Conservation (phyloP, 2,797 vertebrate species). For the Sebastes kiyomatsui region DNA sequence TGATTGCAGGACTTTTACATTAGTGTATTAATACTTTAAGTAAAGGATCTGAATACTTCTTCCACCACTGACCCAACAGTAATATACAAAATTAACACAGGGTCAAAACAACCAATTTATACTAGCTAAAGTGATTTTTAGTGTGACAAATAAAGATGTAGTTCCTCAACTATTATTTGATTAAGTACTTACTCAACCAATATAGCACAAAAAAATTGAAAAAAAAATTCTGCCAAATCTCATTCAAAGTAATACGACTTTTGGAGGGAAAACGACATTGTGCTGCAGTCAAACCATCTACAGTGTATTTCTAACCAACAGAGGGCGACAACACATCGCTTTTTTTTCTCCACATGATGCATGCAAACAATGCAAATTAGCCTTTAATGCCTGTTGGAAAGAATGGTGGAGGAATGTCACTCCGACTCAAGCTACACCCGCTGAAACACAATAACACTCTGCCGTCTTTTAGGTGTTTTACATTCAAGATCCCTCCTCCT, state of each 20-base stretch:
- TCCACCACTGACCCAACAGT: neutral
- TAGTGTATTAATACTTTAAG: neutral
- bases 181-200: neutral
- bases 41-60: neutral
- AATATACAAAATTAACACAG: neutral
- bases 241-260: neutral
- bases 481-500: constrained; percentile 46
- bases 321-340: constrained; percentile 55
- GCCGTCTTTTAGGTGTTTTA: constrained; percentile 35
- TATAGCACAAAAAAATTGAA: neutral
- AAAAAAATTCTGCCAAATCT: neutral
- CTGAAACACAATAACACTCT: constrained; percentile 20
- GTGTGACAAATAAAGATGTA: neutral
- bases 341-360: neutral
- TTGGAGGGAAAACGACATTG: neutral
- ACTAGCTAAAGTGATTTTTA: neutral
- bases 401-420: constrained; percentile 35
- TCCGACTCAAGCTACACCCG: constrained; percentile 13
- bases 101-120: neutral
- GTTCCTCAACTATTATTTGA: neutral
- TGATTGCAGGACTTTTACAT: neutral
- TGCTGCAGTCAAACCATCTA: neutral
- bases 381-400: constrained; percentile 19
- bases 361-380: constrained; percentile 25
- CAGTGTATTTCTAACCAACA: constrained; percentile 48